A percentile compares a stretch with the other conserved stretches of the same genome.
phyloP scores from a whole-genome alignment of 1,140 invertebrate species.

The Melipona quadrifasciata region DNA sequence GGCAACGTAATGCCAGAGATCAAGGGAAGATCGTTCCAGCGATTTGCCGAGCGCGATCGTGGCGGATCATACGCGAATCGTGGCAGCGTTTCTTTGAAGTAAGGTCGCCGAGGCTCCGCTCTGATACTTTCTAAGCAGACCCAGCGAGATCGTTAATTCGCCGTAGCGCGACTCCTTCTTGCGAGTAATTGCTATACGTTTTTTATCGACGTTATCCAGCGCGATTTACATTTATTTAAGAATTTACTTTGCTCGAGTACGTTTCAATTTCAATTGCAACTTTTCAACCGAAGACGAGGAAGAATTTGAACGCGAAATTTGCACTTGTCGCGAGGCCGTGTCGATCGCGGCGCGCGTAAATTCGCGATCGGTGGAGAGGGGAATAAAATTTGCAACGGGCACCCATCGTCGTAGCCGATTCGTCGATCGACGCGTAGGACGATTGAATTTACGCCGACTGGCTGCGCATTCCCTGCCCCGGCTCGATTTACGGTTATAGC shows the following conservation, averaged over 20 bases:
- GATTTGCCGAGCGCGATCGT: constrained; percentile 6
- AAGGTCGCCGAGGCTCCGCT: neutral
- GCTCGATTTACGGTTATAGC: constrained; percentile 68
- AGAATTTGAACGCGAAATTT: neutral
- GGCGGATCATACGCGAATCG: constrained; percentile 6
- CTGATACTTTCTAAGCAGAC: neutral
- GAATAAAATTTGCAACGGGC: constrained; percentile 69
- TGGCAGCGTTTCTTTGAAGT: neutral
- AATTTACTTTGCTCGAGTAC: too few species aligned
- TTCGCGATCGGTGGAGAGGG: constrained; percentile 10
- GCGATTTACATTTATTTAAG: too few species aligned
- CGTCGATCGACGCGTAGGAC: constrained; percentile 40
- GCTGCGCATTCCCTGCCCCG: constrained; percentile 30
- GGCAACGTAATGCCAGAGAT: constrained; percentile 12
- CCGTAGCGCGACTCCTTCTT: too few species aligned
- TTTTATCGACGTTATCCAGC: too few species aligned
- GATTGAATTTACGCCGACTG: constrained; percentile 58
- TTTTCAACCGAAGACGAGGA: too few species aligned
- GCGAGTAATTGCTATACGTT: too few species aligned
- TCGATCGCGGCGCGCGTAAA: constrained; percentile 50
- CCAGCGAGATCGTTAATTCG: neutral
- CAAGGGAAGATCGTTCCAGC: neutral
- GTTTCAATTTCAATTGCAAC: too few species aligned
- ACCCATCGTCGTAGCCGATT: constrained; percentile 11
- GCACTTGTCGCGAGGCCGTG: neutral